Conservation (phyloP, 1,140 invertebrate genomes). For the Papilio helenus region DNA sequence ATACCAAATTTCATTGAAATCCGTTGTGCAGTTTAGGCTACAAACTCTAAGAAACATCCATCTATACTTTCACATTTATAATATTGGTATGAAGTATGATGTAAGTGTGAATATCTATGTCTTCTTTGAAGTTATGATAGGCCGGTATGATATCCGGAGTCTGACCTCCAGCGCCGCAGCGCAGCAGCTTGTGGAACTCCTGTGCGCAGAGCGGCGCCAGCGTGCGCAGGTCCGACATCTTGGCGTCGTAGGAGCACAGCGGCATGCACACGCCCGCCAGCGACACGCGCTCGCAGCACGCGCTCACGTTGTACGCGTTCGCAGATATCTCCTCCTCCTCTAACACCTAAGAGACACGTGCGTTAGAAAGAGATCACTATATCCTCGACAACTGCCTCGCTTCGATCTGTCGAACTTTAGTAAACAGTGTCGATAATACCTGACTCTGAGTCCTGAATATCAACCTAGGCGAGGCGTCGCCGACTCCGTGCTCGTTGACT, state of each 20-base stretch:
- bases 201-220: conserved; percentile 86
- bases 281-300: conserved; percentile 88
- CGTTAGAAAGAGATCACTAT: conserved; percentile 27
- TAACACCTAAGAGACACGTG: conserved; percentile 59
- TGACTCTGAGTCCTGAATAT: conserved; percentile 88
- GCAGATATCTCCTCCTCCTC: conserved; percentile 84
- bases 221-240: conserved; percentile 88
- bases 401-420: background rate
- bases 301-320: conserved; percentile 88
- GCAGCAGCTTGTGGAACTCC: conserved; percentile 87
- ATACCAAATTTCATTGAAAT: too few species aligned
- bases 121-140: background rate
- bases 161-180: conserved; percentile 80
- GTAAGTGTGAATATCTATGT: too few species aligned
- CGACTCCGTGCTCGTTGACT: conserved; percentile 90
- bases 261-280: conserved; percentile 89
- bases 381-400: background rate
- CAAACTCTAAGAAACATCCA: too few species aligned
- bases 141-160: too few species aligned
- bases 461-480: conserved; percentile 88
- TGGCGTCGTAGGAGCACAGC: conserved; percentile 92
- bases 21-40: too few species aligned
- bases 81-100: too few species aligned
- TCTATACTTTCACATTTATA: too few species aligned
- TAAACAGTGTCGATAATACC: conserved; percentile 60